A percentile compares a stretch with the other conserved stretches of the same genome.
These are phyloP conservation scores for Cabera pusaria DNA, from an alignment of 2,888 invertebrate species.

Conservation along the genomic window DNA sequence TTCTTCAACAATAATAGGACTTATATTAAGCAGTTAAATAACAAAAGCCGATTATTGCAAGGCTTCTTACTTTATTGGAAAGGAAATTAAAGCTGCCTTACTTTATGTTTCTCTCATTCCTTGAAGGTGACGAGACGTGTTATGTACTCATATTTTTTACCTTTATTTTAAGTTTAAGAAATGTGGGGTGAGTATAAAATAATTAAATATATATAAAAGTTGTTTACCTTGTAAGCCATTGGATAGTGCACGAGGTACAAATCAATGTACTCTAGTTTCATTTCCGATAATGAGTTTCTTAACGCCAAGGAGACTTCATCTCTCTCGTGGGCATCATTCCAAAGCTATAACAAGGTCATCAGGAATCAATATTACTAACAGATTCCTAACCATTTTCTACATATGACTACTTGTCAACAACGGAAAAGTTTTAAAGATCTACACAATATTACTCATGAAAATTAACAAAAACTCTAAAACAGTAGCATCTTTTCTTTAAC, in stretches of 20 bases:
- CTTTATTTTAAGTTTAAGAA: conserved; percentile 8
- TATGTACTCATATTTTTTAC: conserved; percentile 1
- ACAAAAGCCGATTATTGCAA: conserved; percentile 16
- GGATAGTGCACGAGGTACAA: conserved; percentile 92
- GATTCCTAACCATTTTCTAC: too few relatives aligned
- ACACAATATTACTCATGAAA: too few relatives aligned
- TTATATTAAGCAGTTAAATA: too few relatives aligned
- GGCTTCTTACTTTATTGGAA: conserved; percentile 16
- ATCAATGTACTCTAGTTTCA: conserved; percentile 90
- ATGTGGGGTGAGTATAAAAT: conserved; percentile 13
- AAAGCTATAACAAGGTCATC: conserved; percentile 64
- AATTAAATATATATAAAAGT: conserved; percentile 2
- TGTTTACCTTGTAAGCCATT: conserved; percentile 82
- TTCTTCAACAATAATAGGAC: too few relatives aligned
- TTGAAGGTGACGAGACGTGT: conserved; percentile 10
- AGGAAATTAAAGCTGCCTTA: conserved; percentile 17
- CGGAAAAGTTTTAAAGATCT: too few relatives aligned
- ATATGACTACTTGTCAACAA: too few relatives aligned
- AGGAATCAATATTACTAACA: too few relatives aligned
- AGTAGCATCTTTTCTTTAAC: too few relatives aligned
- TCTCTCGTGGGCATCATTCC: conserved; percentile 83
- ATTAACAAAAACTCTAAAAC: too few relatives aligned
- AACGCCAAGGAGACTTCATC: conserved; percentile 86
- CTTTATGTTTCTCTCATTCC: conserved; percentile 14
- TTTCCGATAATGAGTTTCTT: conserved; percentile 83